Conservation (phyloP, 92 coral and sea anemone genomes). For the Epizoanthus scotinus region DNA sequence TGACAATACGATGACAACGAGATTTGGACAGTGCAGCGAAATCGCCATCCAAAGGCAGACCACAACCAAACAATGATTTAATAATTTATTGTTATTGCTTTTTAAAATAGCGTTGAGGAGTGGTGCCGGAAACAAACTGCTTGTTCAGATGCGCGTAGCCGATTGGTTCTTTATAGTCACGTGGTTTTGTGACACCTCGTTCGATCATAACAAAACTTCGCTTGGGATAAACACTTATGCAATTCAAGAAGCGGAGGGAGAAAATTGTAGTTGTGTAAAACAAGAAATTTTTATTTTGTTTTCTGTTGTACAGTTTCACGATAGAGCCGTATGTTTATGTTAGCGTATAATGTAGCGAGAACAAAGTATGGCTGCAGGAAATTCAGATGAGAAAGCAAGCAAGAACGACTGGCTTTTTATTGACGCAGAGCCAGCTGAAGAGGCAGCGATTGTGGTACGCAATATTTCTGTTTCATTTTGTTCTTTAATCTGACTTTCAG, state of each 20-base stretch:
- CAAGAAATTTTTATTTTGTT: not conserved
- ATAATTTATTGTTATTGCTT: too few relatives aligned
- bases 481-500: not conserved
- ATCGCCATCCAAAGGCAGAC: too few relatives aligned
- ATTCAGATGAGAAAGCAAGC: conserved; percentile 44
- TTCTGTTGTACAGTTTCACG: not conserved
- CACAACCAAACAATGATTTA: too few relatives aligned
- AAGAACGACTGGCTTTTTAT: conserved; percentile 84
- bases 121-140: not conserved
- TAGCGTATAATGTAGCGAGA: conserved; percentile 33
- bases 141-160: not conserved
- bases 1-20: too few relatives aligned
- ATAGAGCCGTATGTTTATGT: conserved; percentile 7
- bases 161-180: conserved; percentile 48
- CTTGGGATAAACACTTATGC: not conserved
- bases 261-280: conserved; percentile 24
- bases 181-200: conserved; percentile 46
- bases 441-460: conserved; percentile 66
- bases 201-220: not conserved
- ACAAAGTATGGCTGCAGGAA: conserved; percentile 47
- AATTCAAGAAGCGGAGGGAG: not conserved
- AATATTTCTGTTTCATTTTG: not conserved
- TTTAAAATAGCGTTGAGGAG: too few relatives aligned
- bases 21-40: too few relatives aligned
- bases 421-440: conserved; percentile 57